Conservation (phyloP, 2,888 invertebrate genomes). For the Argyresthia albistria region DNA sequence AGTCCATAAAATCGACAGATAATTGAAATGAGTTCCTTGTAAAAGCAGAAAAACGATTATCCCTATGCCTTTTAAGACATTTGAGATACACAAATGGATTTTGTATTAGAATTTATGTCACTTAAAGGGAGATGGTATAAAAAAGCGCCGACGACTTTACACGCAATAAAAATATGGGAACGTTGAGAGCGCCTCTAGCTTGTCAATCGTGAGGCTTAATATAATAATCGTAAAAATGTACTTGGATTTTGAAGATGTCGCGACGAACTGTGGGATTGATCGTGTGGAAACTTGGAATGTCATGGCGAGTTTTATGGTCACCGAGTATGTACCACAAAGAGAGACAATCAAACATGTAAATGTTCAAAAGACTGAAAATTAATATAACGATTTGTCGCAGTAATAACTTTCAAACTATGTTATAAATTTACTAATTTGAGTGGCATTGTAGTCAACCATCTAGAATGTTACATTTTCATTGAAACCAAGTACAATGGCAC, state of each 20-base stretch:
- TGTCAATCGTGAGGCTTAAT: slow-evolving; percentile 66
- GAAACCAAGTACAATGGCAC: no score
- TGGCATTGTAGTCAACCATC: no score
- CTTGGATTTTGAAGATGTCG: not conserved
- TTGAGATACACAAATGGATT: slow-evolving; percentile 72
- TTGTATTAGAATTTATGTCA: slow-evolving; percentile 73
- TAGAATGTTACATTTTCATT: no score
- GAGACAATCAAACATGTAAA: no score
- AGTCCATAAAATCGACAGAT: slow-evolving; percentile 67
- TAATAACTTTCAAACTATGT: no score
- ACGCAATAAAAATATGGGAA: slow-evolving; percentile 71
- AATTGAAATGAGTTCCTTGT: slow-evolving; percentile 73
- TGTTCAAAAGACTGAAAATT: no score
- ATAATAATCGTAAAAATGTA: slow-evolving; percentile 65
- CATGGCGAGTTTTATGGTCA: no score
- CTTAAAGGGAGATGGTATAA: slow-evolving; percentile 67
- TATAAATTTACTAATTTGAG: no score
- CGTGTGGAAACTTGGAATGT: not conserved
- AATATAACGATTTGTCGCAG: no score
- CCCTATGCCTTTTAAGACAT: slow-evolving; percentile 69
- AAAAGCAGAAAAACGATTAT: slow-evolving; percentile 71
- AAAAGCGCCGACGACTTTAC: slow-evolving; percentile 69
- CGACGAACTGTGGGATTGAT: not conserved
- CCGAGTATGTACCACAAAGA: no score
- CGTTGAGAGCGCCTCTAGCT: slow-evolving; percentile 61